Evolutionary conservation across 2,888 invertebrate genomes (phyloP), one percentile per base, ranked within the genome.

Genomic region (Phengaris alcon): DNA sequence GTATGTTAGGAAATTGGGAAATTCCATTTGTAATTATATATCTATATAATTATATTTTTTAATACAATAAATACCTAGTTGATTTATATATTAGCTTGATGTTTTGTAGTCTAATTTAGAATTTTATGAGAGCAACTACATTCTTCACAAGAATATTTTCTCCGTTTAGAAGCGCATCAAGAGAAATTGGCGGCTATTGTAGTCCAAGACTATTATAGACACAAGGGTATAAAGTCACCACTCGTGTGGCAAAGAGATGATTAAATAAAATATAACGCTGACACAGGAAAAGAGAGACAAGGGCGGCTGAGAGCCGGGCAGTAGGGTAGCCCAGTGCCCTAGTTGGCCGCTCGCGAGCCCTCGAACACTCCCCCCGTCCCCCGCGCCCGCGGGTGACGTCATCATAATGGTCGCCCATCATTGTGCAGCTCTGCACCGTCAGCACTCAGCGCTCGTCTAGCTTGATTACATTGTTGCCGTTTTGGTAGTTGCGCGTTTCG

Each of bases 301-400:
- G 74, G 74, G 76, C 75, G 75, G 15, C 76, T 76, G 77, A 78
- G 75, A 76, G 78, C 75, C 51, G 75, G 75, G 52, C 64, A 74
- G 64, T 74, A 68, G 75, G 55, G 52, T 74, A 75, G 74, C 77
- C 78, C 74, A 76, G 76, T 79, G 79, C 74, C 79, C 79, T 78
- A 79, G 76, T 79, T 79, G 78, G 78, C 78, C 73, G 70, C 75
- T 74, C 55, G 73, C 70, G 54, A 54, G 59, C 75, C 73, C 74
- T 75, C 74, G 75, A 75, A 75, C 76, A 73, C 76, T 10, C 75
- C 73, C 55, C 64, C 46, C 68, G 69, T 35, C 74, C 70, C 73
- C 73, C 69, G 75, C 73, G 75, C 76, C 68, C 76, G 74, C 74
- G 55, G 52, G 52, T 74, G 75, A 74, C 75, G 75, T 76, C 73